phyloP scores from a whole-genome alignment of 2,797 vertebrate genomes.

The Odontamblyopus rebecca region DNA sequence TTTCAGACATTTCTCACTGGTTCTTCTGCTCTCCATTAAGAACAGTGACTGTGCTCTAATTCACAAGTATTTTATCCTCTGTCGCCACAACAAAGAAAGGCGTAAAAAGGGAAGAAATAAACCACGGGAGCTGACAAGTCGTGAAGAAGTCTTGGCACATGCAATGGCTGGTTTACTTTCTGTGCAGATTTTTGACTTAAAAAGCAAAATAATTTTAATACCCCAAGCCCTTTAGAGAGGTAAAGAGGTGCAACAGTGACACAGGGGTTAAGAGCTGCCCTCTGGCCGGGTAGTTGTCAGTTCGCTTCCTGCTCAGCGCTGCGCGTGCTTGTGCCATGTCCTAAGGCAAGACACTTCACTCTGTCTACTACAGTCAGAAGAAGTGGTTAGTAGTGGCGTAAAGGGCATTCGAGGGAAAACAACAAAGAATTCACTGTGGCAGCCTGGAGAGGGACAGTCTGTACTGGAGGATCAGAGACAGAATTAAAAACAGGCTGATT shows the following conservation, averaged over 20 bases:
- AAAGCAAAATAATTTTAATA: constrained; percentile 1
- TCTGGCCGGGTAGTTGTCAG: background rate
- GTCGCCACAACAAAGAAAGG: constrained; percentile 61
- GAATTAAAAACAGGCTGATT: background rate
- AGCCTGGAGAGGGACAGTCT: background rate
- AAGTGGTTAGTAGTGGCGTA: background rate
- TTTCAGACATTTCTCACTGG: constrained; percentile 52
- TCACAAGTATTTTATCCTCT: constrained; percentile 56
- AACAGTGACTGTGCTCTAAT: constrained; percentile 57
- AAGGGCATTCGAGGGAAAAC: background rate
- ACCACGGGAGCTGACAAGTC: constrained; percentile 62
- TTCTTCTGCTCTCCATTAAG: constrained; percentile 55
- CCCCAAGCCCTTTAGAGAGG: background rate
- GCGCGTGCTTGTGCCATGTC: background rate
- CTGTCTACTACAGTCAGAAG: background rate
- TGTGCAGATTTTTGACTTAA: constrained; percentile 26
- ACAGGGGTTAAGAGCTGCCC: background rate
- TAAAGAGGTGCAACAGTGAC: background rate
- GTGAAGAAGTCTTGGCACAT: constrained; percentile 56
- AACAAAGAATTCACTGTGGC: background rate
- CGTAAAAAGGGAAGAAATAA: constrained; percentile 38
- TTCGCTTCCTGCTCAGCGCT: background rate
- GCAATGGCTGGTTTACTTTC: constrained; percentile 43
- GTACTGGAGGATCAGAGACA: background rate
- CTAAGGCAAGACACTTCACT: constrained; percentile 5